phyloP scores from a whole-genome alignment of 2,797 vertebrate genomes.

The Neostethus bicornis region DNA sequence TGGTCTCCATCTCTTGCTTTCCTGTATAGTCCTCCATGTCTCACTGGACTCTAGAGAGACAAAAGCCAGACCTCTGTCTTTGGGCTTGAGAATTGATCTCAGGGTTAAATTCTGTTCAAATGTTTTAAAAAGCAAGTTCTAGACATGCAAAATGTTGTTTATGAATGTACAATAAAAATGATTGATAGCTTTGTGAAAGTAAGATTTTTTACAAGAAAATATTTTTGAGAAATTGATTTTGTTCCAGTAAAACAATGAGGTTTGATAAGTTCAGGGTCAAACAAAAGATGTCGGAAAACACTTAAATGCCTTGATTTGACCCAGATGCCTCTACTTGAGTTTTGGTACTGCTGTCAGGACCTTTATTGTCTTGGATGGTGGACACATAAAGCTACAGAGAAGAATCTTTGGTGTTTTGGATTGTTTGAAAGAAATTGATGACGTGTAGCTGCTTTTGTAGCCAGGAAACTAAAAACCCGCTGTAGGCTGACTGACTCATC shows the following conservation, averaged over 20 bases:
- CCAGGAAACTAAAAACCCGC: conserved; percentile 26
- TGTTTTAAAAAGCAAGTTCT: conserved; percentile 40
- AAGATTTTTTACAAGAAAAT: conserved; percentile 22
- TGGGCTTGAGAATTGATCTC: conserved; percentile 45
- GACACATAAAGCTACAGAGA: conserved; percentile 22
- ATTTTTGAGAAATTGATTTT: conserved; percentile 23
- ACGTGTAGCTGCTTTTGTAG: conserved; percentile 31
- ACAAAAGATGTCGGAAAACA: conserved; percentile 17
- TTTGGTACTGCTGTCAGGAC: conserved; percentile 8
- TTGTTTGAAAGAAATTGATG: conserved; percentile 20
- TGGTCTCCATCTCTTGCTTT: conserved; percentile 61
- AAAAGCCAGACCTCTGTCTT: conserved; percentile 68
- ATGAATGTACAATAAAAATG: conserved; percentile 1
- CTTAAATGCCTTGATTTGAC: conserved; percentile 9
- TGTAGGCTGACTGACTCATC: conserved; percentile 14
- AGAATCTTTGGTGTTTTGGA: conserved; percentile 19
- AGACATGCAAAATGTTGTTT: conserved; percentile 32
- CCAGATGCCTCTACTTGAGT: background rate
- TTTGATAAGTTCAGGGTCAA: conserved; percentile 9
- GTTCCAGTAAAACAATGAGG: conserved; percentile 16
- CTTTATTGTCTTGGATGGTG: background rate
- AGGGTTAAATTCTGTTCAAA: conserved; percentile 60
- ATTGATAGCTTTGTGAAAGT: conserved; percentile 25
- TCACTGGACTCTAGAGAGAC: conserved; percentile 46
- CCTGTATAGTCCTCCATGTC: conserved; percentile 23